Evolutionary conservation across 2,797 vertebrate genomes (phyloP), one percentile per base, ranked within the genome.

Genomic region (Anas acuta): DNA sequence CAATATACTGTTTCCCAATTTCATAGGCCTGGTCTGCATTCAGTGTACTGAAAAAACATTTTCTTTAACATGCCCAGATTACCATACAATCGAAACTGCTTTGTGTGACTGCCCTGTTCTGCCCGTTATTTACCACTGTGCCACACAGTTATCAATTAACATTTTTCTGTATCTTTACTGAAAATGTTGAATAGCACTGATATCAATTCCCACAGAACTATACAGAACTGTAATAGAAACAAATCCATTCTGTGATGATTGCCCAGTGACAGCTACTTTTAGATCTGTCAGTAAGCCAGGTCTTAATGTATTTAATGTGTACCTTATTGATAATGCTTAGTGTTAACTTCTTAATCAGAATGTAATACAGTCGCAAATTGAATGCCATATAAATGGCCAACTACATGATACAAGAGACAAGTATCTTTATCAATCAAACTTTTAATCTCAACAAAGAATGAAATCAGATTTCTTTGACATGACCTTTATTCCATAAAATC

Each of bases 231-330:
- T 78, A 96, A 87, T 23, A 89, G 83, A 85, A 94, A 94, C 37
- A 91, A 91, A 93, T 84, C 51, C 45, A 81, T 96, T 91, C 91
- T 66, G 66, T 91, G 33, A 91, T 66, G 91, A 95, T 30, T 95
- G 84, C 11, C 32, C 6, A 43, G 21, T 91, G 93, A 92, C 87
- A 93, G 82, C 82, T 66, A 81, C 82, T 94, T 92, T 76, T 72
- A 91, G 56, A 87, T 84, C 76, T 96, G 95, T 95, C 96, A 93
- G 72, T 75, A 64, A 61, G 93, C 94, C 95, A 96, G 93, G 58
- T 45, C 92, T 90, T 97, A 97, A 97, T 95, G 95, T 93, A 92
- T 89, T 96, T 96, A 84, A 93, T 86, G 84, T 96, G 87, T 93
- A 85, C 93, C 69, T 93, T 91, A 93, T 87, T 78, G 92, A 95